Conservation (phyloP, 2,113 vertebrate genomes). For the Platanista minor region DNA sequence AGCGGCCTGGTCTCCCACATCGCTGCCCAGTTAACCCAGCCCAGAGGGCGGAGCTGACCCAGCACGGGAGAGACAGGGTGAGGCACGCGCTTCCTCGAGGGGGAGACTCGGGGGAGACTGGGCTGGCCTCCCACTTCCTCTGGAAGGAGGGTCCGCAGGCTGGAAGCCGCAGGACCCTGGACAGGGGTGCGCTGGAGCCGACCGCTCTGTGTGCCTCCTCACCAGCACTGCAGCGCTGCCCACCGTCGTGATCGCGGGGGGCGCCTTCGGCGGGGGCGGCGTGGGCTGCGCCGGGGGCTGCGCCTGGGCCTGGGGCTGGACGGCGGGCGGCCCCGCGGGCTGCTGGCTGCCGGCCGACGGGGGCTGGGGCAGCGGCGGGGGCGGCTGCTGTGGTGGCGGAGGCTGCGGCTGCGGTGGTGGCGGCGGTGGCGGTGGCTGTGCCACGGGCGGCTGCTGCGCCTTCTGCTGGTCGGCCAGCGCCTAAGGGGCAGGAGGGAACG, state of each 20-base stretch:
- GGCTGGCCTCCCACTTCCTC: not conserved
- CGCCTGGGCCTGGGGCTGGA: constrained; percentile 85
- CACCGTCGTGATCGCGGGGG: constrained; percentile 86
- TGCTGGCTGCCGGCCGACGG: constrained; percentile 66
- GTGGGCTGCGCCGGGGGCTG: constrained; percentile 79
- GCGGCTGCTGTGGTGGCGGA: constrained; percentile 18
- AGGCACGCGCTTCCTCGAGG: accelerated
- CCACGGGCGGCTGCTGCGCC: constrained; percentile 83
- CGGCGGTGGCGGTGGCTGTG: constrained; percentile 76
- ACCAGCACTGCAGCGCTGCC: constrained; percentile 93
- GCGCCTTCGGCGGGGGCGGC: constrained; percentile 84
- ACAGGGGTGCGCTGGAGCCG: too few species aligned
- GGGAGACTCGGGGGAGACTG: accelerated
- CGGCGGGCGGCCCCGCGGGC: constrained; percentile 47
- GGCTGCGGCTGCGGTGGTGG: constrained; percentile 69
- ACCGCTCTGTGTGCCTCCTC: constrained; percentile 63
- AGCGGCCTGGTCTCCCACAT: not conserved
- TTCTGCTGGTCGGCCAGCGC: constrained; percentile 88
- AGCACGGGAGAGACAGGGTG: accelerated
- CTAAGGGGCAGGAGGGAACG: constrained; percentile 53
- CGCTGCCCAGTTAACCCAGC: not conserved
- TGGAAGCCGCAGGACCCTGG: not conserved
- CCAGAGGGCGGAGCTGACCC: too few species aligned
- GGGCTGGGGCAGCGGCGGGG: constrained; percentile 1
- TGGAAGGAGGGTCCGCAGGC: not conserved